Conservation (phyloP, 2,113 vertebrate genomes). For the Rhipidura dahli region DNA sequence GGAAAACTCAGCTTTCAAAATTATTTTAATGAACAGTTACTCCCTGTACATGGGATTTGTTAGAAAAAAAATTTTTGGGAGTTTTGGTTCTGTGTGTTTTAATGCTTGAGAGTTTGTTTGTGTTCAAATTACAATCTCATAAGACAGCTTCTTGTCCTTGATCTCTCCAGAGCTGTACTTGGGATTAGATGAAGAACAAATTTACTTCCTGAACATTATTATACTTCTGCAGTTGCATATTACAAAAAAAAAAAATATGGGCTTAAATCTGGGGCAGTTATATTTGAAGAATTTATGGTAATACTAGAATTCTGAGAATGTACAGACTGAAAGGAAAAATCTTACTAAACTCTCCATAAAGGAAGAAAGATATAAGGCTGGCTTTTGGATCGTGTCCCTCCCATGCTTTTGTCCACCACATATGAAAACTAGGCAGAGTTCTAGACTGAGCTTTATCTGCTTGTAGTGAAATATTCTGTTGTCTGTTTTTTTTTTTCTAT, state of each 20-base stretch:
- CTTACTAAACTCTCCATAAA: background rate
- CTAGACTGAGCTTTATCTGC: background rate
- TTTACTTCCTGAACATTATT: background rate
- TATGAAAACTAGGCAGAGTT: background rate
- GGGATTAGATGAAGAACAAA: background rate
- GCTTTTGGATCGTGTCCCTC: background rate
- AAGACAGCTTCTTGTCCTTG: background rate
- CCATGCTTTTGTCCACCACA: background rate
- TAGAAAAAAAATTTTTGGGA: background rate
- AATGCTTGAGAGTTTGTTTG: background rate
- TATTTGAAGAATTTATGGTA: background rate
- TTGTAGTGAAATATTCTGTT: background rate
- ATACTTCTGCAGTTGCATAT: background rate
- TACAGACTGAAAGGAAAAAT: background rate
- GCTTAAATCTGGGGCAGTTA: background rate
- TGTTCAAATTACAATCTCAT: background rate
- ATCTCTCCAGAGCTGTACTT: background rate
- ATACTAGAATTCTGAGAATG: background rate
- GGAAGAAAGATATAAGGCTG: background rate
- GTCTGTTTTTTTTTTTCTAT: background rate
- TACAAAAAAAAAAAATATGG: background rate
- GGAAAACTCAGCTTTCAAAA: background rate
- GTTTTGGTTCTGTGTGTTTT: background rate
- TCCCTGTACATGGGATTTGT: background rate
- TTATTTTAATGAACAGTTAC: background rate